Percentiles rank a stretch among this genome's conserved stretches.
Evolutionary conservation across 2,113 vertebrate genomes (phyloP).

Genomic region (Platysternon megacephalum): DNA sequence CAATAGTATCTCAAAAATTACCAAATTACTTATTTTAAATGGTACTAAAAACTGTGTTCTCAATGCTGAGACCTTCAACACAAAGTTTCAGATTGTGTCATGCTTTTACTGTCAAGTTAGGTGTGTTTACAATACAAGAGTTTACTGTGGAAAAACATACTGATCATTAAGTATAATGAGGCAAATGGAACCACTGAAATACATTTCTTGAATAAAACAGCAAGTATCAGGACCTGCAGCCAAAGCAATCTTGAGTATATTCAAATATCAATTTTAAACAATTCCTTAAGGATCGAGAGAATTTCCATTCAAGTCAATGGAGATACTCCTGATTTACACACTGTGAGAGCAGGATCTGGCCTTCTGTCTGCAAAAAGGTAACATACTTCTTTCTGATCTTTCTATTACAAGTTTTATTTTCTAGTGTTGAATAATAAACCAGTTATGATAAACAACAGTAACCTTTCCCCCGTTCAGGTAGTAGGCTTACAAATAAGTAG

Average conservation of each 20-base stretch:
- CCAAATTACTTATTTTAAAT: background rate
- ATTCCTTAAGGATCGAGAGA: background rate
- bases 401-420: rapidly evolving
- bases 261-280: background rate
- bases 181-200: background rate
- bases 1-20: background rate
- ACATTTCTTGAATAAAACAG: background rate
- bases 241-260: background rate
- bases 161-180: background rate
- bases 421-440: constrained; percentile 13
- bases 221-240: background rate
- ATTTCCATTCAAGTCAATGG: background rate
- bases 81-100: background rate
- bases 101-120: background rate
- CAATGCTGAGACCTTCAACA: background rate
- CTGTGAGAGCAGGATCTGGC: background rate
- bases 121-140: background rate
- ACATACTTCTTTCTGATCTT: background rate
- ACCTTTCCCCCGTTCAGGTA: background rate
- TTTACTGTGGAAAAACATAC: background rate
- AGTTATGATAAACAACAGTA: constrained; percentile 13
- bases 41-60: background rate
- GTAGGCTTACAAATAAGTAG: background rate
- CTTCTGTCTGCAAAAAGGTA: background rate
- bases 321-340: background rate